Conservation (phyloP, 2,113 vertebrate genomes). For the Pogonocichla stellata region DNA sequence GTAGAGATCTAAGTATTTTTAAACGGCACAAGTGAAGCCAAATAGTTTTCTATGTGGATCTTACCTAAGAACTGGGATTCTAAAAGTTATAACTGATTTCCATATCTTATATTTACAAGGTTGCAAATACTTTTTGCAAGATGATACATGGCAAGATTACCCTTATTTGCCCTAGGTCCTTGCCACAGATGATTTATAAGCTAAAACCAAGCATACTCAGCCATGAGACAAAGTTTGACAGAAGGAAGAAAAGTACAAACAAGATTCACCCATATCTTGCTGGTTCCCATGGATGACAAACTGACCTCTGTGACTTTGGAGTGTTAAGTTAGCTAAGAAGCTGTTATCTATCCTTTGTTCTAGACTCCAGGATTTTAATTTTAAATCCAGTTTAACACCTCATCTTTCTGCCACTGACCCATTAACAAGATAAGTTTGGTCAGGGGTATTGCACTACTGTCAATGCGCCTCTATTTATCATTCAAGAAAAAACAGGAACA, state of each 20-base stretch:
- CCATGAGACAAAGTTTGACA: background rate
- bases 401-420: constrained; percentile 25
- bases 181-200: background rate
- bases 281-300: background rate
- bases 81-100: background rate
- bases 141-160: background rate
- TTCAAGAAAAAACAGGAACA: background rate
- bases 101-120: background rate
- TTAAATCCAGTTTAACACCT: constrained; percentile 17
- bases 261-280: background rate
- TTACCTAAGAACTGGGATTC: background rate
- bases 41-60: background rate
- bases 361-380: background rate
- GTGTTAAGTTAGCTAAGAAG: background rate
- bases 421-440: constrained; percentile 26
- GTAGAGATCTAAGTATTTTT: background rate
- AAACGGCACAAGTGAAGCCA: background rate
- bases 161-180: background rate
- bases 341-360: constrained; percentile 7
- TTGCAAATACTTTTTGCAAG: background rate
- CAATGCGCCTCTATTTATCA: background rate
- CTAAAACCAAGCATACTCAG: background rate
- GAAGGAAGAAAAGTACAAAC: background rate
- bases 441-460: background rate
- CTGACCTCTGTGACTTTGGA: background rate